Conservation (phyloP, 1,140 invertebrate genomes). For the Leptinotarsa defecta region DNA sequence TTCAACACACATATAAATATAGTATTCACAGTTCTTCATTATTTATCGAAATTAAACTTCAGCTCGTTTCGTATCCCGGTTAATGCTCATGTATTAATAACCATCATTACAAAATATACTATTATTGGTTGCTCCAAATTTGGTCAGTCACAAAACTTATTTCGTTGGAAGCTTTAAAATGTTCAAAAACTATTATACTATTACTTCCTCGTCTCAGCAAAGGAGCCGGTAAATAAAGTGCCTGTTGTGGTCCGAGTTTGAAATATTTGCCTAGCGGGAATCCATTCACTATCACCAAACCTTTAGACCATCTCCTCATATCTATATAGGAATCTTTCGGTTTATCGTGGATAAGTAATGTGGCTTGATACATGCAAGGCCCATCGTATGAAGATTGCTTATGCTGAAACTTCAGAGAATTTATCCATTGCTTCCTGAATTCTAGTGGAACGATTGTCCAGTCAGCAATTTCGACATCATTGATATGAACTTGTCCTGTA, state of each 20-base stretch:
- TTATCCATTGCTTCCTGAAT: conserved; percentile 57
- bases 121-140: neutral
- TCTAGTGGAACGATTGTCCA: conserved; percentile 62
- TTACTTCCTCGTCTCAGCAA: conserved; percentile 61
- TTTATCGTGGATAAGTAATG: conserved; percentile 36
- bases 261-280: conserved; percentile 67
- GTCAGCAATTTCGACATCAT: conserved; percentile 52
- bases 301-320: conserved; percentile 61
- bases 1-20: no score
- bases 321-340: conserved; percentile 53
- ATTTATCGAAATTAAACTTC: no score
- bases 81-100: no score
- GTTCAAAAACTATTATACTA: conserved; percentile 55
- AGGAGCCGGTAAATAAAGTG: conserved; percentile 66
- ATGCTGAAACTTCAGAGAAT: conserved; percentile 39
- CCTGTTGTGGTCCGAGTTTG: conserved; percentile 62
- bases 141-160: neutral
- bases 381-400: conserved; percentile 32
- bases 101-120: no score
- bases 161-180: conserved; percentile 40
- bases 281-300: conserved; percentile 68
- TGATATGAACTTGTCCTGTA: conserved; percentile 52
- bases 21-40: no score
- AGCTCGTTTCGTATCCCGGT: no score
- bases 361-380: conserved; percentile 51